Conservation (phyloP, 2,888 invertebrate genomes). For the Tolmerus cingulatus region DNA sequence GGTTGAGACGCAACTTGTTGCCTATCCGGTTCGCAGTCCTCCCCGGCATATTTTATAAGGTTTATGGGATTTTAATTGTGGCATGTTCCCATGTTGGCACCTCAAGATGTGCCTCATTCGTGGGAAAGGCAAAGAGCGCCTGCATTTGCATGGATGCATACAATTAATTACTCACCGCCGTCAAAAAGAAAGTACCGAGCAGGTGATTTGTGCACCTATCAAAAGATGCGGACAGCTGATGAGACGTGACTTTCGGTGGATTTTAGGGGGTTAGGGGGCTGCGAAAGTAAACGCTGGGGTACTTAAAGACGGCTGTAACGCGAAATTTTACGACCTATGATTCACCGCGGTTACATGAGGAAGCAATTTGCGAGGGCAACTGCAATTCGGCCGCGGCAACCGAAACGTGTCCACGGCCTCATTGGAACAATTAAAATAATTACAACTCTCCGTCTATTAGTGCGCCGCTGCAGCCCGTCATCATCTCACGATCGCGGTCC, state of each 20-base stretch:
- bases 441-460: not conserved
- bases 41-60: slow-evolving; percentile 1
- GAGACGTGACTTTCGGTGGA: not conserved
- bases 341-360: not conserved
- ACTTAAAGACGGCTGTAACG: not conserved
- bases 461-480: not conserved
- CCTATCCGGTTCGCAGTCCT: slow-evolving; percentile 12
- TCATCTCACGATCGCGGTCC: slow-evolving; percentile 39
- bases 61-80: slow-evolving; percentile 34
- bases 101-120: slow-evolving; percentile 9
- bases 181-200: not conserved
- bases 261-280: not conserved
- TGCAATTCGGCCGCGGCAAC: not conserved
- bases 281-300: not conserved
- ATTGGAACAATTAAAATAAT: slow-evolving; percentile 18
- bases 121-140: not conserved
- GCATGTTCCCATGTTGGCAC: slow-evolving; percentile 28
- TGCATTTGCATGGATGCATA: not conserved
- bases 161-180: not conserved
- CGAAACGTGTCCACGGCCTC: not conserved
- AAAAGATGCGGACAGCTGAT: not conserved
- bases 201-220: not conserved
- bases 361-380: not conserved
- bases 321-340: not conserved
- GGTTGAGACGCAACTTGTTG: slow-evolving; percentile 24